These are phyloP conservation scores for Dryomyza anilis DNA, from an alignment of 2,888 invertebrate genomes.

Conservation along the genomic window DNA sequence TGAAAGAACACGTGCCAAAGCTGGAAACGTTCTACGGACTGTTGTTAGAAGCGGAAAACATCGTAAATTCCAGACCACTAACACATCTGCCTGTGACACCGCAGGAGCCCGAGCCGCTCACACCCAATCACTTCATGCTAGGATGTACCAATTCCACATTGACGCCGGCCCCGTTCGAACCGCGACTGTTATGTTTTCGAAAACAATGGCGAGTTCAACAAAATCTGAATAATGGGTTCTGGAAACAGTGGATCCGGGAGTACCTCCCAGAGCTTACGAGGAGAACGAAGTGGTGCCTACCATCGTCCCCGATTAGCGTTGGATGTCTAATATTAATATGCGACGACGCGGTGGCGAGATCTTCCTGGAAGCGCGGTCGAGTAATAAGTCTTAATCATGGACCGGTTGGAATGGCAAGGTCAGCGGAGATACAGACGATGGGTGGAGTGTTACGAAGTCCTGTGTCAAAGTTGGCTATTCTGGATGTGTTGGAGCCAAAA, in stretches of 20 bases:
- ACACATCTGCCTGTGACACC: too few relatives aligned
- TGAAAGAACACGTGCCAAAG: too few relatives aligned
- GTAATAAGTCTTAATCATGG: too few relatives aligned
- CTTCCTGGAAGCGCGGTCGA: too few relatives aligned
- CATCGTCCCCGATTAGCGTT: not conserved
- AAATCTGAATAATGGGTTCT: conserved; percentile 13
- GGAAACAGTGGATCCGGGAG: conserved; percentile 10
- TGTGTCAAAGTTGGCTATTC: too few relatives aligned
- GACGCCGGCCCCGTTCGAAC: not conserved
- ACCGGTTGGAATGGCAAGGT: too few relatives aligned
- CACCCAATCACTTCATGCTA: not conserved
- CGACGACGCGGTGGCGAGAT: too few relatives aligned
- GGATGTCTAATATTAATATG: not conserved
- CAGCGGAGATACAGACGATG: too few relatives aligned
- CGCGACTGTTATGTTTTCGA: not conserved
- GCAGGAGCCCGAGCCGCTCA: not conserved
- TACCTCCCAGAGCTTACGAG: conserved; percentile 15
- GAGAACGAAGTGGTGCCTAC: not conserved
- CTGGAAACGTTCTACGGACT: too few relatives aligned
- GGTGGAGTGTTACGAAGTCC: too few relatives aligned
- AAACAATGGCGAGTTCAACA: not conserved
- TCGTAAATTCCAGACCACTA: conserved; percentile 31
- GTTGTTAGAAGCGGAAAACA: conserved; percentile 31
- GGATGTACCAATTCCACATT: not conserved
- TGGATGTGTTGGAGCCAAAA: too few relatives aligned